A percentile compares a stretch with the other conserved stretches of the same genome.
phyloP scores from a whole-genome alignment of 2,888 invertebrate species.

The Cheilosia urbana region DNA sequence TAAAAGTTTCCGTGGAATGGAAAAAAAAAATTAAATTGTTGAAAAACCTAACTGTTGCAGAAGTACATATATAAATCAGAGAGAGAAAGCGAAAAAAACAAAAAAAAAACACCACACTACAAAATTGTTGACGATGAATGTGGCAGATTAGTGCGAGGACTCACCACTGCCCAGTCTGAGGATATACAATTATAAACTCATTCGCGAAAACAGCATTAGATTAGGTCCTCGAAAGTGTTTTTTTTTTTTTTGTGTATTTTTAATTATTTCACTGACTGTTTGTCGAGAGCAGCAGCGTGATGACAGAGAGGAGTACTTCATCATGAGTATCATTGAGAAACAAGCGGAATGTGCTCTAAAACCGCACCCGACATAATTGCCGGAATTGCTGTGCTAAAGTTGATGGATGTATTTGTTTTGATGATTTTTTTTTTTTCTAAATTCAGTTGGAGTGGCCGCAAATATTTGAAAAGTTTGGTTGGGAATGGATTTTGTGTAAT shows the following conservation, averaged over 20 bases:
- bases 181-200: slow-evolving; percentile 23
- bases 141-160: slow-evolving; percentile 9
- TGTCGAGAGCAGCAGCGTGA: background rate
- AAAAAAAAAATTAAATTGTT: slow-evolving; percentile 14
- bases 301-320: background rate
- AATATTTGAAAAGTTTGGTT: slow-evolving; percentile 33
- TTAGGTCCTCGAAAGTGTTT: slow-evolving; percentile 24
- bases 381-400: slow-evolving; percentile 21
- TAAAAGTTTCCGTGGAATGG: slow-evolving; percentile 39
- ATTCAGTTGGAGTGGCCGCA: too few species aligned
- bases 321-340: background rate
- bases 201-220: slow-evolving; percentile 21
- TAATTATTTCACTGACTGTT: slow-evolving; percentile 1
- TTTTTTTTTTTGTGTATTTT: background rate
- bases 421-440: slow-evolving; percentile 18
- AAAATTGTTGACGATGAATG: slow-evolving; percentile 1
- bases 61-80: slow-evolving; percentile 31
- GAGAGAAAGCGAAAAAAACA: background rate
- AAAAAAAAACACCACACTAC: background rate
- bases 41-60: slow-evolving; percentile 52
- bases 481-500: slow-evolving; percentile 26
- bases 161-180: background rate
- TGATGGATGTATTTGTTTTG: slow-evolving; percentile 51
- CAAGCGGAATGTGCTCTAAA: background rate
- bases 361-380: slow-evolving; percentile 35